phyloP scores from a whole-genome alignment of 2,113 vertebrate genomes.

The Apus apus region DNA sequence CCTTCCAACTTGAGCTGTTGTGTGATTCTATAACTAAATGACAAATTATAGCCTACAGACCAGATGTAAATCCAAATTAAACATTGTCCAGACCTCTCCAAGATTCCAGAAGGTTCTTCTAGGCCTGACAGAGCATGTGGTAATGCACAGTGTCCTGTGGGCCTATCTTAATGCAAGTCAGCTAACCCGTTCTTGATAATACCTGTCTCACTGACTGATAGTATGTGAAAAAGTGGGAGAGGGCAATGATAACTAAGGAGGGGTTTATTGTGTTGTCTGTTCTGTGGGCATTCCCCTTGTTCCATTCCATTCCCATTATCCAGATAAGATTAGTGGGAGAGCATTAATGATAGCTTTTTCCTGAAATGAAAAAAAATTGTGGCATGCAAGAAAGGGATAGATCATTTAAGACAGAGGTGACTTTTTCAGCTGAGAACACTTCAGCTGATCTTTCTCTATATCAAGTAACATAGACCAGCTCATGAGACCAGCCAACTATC shows the following conservation, averaged over 20 bases:
- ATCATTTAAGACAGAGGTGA: background rate
- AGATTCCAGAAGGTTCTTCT: background rate
- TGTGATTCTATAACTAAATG: background rate
- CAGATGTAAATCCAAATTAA: background rate
- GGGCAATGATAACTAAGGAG: background rate
- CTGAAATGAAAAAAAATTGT: background rate
- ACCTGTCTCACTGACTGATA: background rate
- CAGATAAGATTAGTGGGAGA: background rate
- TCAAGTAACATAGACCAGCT: background rate
- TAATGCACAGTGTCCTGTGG: background rate
- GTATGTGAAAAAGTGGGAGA: background rate
- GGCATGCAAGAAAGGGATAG: background rate
- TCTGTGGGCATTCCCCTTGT: background rate
- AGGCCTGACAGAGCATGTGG: background rate
- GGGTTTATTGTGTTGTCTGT: background rate
- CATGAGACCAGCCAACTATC: background rate
- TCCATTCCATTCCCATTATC: background rate
- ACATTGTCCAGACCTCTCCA: background rate
- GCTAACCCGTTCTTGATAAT: background rate
- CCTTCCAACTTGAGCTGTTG: background rate
- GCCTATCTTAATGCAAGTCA: background rate
- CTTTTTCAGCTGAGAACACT: constrained; percentile 3
- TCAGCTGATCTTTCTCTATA: background rate
- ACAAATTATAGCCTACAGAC: background rate
- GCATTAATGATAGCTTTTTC: background rate